Evolutionary conservation across 2,113 vertebrate genomes (phyloP).

Genomic region (Aplodontia rufa): DNA sequence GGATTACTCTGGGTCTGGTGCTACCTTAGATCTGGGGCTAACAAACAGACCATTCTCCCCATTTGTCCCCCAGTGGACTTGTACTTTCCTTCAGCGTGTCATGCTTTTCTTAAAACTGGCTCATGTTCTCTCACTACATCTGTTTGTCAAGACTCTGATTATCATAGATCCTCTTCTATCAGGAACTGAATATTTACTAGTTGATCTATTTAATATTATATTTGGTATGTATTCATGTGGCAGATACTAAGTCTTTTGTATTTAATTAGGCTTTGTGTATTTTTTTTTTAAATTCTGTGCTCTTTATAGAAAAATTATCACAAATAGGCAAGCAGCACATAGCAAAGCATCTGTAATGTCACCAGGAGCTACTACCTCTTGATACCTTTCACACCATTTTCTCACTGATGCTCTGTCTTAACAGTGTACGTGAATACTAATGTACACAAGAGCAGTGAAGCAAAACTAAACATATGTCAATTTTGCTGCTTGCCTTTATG

Average conservation of each 20-base stretch:
- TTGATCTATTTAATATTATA: neutral
- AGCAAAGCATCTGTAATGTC: neutral
- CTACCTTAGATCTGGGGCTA: neutral
- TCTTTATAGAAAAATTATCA: neutral
- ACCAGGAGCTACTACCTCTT: neutral
- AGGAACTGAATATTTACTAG: neutral
- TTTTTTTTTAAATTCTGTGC: neutral
- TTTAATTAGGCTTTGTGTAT: neutral
- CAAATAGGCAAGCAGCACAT: neutral
- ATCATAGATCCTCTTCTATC: neutral
- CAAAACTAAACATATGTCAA: neutral
- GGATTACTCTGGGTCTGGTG: neutral
- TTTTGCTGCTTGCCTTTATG: neutral
- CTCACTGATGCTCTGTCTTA: neutral
- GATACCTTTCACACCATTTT: neutral
- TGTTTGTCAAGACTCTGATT: neutral
- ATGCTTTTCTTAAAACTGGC: neutral
- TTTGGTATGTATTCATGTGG: neutral
- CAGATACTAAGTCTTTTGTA: neutral
- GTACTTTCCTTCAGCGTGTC: neutral
- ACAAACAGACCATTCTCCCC: neutral
- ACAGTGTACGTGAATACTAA: neutral
- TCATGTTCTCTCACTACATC: neutral
- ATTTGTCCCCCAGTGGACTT: neutral
- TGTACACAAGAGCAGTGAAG: neutral